These are phyloP conservation scores for Hyposoter dolosus DNA, from an alignment of 2,888 invertebrate genomes.

Conservation along the genomic window DNA sequence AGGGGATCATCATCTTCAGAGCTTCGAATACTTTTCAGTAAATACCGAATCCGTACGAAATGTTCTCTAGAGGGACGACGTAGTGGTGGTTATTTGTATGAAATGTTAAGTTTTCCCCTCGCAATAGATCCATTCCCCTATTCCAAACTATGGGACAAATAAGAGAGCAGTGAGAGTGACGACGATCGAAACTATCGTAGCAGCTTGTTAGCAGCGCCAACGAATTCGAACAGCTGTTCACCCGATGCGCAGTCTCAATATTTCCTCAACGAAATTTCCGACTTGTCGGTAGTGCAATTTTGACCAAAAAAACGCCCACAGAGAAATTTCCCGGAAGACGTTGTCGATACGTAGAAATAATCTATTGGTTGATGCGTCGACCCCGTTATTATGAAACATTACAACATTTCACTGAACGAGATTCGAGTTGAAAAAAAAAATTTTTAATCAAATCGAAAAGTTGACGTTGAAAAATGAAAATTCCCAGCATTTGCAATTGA, in stretches of 20 bases:
- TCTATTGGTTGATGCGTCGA: background rate
- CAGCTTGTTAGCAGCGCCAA: background rate
- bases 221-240: conserved; percentile 45
- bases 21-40: background rate
- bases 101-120: background rate
- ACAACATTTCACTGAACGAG: no score
- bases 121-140: conserved; percentile 21
- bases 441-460: background rate
- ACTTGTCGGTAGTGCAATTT: background rate
- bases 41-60: conserved; percentile 16
- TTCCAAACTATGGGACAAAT: background rate
- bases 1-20: background rate
- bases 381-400: no score
- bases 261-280: background rate
- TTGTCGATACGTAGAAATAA: background rate
- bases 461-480: background rate
- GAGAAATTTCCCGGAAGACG: background rate
- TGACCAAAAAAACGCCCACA: background rate
- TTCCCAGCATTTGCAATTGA: background rate
- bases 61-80: background rate
- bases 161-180: conserved; percentile 18
- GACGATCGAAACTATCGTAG: conserved; percentile 22
- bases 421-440: background rate
- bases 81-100: background rate
- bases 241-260: conserved; percentile 2